Evolutionary conservation across 2,113 vertebrate genomes (phyloP), one percentile per base, ranked within the genome.

Genomic region (Trematomus loennbergii): DNA sequence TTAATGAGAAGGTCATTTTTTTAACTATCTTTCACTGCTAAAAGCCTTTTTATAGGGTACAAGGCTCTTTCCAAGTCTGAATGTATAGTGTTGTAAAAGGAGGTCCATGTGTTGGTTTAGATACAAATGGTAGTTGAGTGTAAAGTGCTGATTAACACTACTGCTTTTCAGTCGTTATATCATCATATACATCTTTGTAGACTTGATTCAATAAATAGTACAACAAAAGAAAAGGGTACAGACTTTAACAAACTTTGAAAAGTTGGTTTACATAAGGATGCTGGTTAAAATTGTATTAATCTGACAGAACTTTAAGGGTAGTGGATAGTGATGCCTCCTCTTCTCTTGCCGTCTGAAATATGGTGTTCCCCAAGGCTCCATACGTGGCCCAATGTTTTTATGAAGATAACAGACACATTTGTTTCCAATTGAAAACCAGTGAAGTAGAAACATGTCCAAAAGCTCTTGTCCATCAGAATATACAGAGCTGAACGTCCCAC

Each of bases 31-130:
- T 12, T n/a, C 15, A 0, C 45, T 0, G 66, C 81, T 82, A 64
- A 86, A 81, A 90, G 85, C 75, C 60, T 87, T 79, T 88, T 85
- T 55, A 81, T 83, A 4, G 15, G 55, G 46, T 8, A 4, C n/a
- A 45, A 54, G 33, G 70, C 40, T 64, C 11, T 60, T 9, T 18
- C 58, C 79, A 81, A 72, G 33, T 73, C 55, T 71, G 22, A 18
- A 45, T 13, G 66, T 17, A 48, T 40, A 8, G 36, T 0, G 20
- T 5, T 67, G 36, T 50, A 48, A 62, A 53, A 49, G 48, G n/a
- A 17, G 49, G 33, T 65, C 22, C 20, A 15, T 12, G 29, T 18
- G 40, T 17, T 25, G 63, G 49, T 75, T 79, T 9, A 9, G 53
- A 75, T 45, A 40, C 5, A 40, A 40, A 40, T 9, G 52, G 0